Base-by-base conservation (phyloP, 1,140 invertebrate species). In the Rhyacophila brunnea region DNA sequence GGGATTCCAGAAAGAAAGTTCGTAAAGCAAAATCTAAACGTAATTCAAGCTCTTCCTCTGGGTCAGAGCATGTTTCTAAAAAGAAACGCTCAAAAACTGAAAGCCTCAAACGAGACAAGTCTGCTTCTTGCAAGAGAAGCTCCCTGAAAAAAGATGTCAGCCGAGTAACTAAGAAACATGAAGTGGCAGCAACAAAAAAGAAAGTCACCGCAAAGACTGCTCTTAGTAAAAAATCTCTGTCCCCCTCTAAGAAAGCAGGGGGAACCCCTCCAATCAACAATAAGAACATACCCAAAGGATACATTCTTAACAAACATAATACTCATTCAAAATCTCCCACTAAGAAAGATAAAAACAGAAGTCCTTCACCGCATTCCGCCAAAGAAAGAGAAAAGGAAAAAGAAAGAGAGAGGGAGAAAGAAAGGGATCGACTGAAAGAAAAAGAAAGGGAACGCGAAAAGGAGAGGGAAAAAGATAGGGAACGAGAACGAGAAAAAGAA, bases 41-140 rank as follows among this genome's bases (percentile, higher is more conserved):
- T 61, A 79, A 79, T 67, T 79, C 77, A 1, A 79, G 77, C 67
- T 77, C 77, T 18, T 78, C 77, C 46, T 78, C 77, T 38, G 76
- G 77, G 64, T 74, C 75, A 52, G 75, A 78, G 62, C 68, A 67
- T 17, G 72, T 73, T 40, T 60, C 71, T n/a, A 78, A 78, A 65
- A 79, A 77, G 63, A 79, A 79, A 66, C 68, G 73, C 60, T 20
- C 71, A 32, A 79, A 80, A 72, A 69, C 20, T 63, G 74, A 77
- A 57, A 38, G 63, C 17, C 28, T 69, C 7, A 78, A 78, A 71
- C 72, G 70, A 62, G 77, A 77, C 59, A 79, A 78, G 69, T 70
- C 65, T 68, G 73, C 71, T 55, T 52, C 57, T 19, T 58, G 51
- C 36, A 78, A 78, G 64, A 75, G 73, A 66, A 56, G 59, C 45